Conservation (phyloP, 2,113 vertebrate genomes). For the Anoura caudifer region DNA sequence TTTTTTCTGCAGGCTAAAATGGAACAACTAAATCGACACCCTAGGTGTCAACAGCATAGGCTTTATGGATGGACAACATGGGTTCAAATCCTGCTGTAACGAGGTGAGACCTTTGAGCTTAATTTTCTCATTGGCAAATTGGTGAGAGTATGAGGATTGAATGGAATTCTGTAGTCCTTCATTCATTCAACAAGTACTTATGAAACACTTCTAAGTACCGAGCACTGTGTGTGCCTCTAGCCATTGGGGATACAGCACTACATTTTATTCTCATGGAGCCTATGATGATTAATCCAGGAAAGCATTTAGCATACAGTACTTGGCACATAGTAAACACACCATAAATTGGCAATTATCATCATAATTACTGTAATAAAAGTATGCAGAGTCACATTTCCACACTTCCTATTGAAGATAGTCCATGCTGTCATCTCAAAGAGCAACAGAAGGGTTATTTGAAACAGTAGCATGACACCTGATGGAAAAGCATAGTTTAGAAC, state of each 20-base stretch:
- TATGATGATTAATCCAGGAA: background rate
- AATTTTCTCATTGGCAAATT: background rate
- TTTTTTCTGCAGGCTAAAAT: background rate
- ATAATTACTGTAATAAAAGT: constrained; percentile 52
- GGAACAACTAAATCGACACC: background rate
- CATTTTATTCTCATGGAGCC: background rate
- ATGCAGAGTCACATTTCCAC: constrained; percentile 12
- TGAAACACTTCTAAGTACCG: background rate
- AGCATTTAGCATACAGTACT: background rate
- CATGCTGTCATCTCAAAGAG: background rate
- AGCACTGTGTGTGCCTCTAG: background rate
- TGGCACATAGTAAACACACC: constrained; percentile 40
- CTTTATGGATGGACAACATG: background rate
- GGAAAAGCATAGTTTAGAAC: background rate
- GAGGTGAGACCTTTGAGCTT: background rate
- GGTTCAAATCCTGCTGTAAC: background rate
- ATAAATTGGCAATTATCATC: constrained; percentile 45
- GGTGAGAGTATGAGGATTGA: background rate
- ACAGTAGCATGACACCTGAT: background rate
- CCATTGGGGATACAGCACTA: background rate
- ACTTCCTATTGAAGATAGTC: constrained; percentile 31
- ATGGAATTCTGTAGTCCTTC: background rate
- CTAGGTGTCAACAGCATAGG: background rate
- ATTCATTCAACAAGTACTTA: background rate
- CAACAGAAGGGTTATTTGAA: constrained; percentile 14